Base-by-base conservation (phyloP, 1,140 invertebrate species). In the Orchestia grillus region DNA sequence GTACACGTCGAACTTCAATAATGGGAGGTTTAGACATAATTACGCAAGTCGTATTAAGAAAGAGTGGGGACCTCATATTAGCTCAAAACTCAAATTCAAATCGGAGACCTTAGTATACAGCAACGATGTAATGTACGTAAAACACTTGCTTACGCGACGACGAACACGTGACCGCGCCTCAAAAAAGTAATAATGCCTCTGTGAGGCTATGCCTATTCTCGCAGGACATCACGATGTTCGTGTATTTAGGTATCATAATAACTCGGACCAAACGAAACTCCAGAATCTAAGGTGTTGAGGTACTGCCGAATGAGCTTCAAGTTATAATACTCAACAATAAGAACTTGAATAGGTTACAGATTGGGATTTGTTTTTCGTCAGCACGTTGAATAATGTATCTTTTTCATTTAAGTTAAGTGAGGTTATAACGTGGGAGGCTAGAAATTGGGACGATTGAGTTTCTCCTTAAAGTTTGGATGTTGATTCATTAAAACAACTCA, bases 401-500 rank as follows among this genome's bases (percentile, higher is more conserved):
- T 36, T 53, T 77, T 77, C 62, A 77, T 36, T 77, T 77, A 28
- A 8, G 62, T 77, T 23, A 77, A 77, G 1, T 36, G 11, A 19
- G 36, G 28, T 8, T 77, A 77, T 36, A 36, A 91, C 44, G 88
- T 91, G 88, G 88, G 88, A 91, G 88, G 88, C 44, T 41, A 91
- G 42, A 42, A 42, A 42, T 91, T 43, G 41, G 41, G 41, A 91
- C 1, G 88, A 91, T 44, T 19, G 88, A 91, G 88, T 0, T 19
- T 91, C 41, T 40, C 88, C 88, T 42, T 91, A 11, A 91, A 44
- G 88, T 91, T 91, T 42, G 41, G 36, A 42, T 91, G 88, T 36
- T 91, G 88, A 91, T 91, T 91, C 41, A 91, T 91, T 43, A 91
- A 91, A 28, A 91, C 19, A 91, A 41, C 88, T 91, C 88, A 91